Conservation (phyloP, 1,140 invertebrate species). For the Cotesia glomerata region DNA sequence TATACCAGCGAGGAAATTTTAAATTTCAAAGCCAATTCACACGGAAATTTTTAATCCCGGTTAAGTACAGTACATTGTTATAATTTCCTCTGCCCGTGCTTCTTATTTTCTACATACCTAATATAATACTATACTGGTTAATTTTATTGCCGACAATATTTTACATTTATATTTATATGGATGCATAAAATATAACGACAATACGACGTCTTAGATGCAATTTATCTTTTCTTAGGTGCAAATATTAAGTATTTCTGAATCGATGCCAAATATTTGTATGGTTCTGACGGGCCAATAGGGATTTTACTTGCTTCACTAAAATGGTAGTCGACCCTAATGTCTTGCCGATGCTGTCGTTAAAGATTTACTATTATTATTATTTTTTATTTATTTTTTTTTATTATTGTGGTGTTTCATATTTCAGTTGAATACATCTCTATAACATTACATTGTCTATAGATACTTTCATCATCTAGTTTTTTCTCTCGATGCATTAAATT, state of each 20-base stretch:
- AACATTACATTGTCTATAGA: too few species aligned
- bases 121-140: too few species aligned
- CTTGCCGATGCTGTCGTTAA: constrained; percentile 20
- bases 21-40: too few species aligned
- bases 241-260: constrained; percentile 10
- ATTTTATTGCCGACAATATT: too few species aligned
- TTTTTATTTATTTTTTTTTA: background rate
- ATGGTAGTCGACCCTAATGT: constrained; percentile 22
- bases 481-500: too few species aligned
- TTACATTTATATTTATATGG: background rate
- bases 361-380: constrained; percentile 26
- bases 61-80: too few species aligned
- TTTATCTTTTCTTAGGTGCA: constrained; percentile 16
- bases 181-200: background rate
- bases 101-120: too few species aligned
- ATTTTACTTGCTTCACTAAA: background rate
- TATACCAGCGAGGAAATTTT: too few species aligned
- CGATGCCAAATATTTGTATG: constrained; percentile 4
- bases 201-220: background rate
- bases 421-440: background rate
- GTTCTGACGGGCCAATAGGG: constrained; percentile 8
- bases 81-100: too few species aligned
- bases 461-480: too few species aligned
- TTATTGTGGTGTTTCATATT: constrained; percentile 12
- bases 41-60: too few species aligned